Evolutionary conservation across 2,113 vertebrate species (phyloP).

Genomic region (Halcyon malimbica): DNA sequence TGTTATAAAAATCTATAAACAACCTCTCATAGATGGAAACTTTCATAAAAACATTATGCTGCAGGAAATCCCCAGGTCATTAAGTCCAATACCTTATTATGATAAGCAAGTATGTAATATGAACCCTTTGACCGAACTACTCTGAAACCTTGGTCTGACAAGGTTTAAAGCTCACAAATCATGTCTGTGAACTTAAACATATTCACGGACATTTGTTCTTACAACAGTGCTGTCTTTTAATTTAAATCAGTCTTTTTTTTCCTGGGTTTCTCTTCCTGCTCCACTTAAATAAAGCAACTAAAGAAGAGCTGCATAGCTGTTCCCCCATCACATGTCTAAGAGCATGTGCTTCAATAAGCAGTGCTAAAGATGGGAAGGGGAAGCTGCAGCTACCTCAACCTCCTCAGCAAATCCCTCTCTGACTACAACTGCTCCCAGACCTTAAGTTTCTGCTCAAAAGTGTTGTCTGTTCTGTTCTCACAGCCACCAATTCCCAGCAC

Average conservation of each 20-base stretch:
- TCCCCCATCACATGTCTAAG: background rate
- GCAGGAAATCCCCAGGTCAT: background rate
- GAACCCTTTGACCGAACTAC: background rate
- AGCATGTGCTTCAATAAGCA: background rate
- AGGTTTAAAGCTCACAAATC: background rate
- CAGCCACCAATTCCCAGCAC: background rate
- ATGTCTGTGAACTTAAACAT: background rate
- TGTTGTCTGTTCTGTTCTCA: background rate
- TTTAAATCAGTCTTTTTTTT: background rate
- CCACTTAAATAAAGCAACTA: background rate
- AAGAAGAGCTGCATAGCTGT: background rate
- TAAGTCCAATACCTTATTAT: background rate
- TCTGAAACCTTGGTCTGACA: background rate
- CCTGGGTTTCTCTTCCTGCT: background rate
- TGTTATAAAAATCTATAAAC: background rate
- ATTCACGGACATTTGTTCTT: background rate
- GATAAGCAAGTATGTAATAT: background rate
- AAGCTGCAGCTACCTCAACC: background rate
- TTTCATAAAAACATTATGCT: background rate
- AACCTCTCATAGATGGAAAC: background rate
- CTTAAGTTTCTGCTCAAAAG: background rate
- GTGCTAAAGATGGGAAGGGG: background rate
- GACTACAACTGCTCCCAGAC: background rate
- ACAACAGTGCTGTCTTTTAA: background rate
- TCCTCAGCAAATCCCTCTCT: background rate